Percentiles rank a stretch among this genome's conserved stretches.
These are phyloP conservation scores for Pangasius djambal DNA, from an alignment of 2,797 vertebrate species.

Conservation along the genomic window DNA sequence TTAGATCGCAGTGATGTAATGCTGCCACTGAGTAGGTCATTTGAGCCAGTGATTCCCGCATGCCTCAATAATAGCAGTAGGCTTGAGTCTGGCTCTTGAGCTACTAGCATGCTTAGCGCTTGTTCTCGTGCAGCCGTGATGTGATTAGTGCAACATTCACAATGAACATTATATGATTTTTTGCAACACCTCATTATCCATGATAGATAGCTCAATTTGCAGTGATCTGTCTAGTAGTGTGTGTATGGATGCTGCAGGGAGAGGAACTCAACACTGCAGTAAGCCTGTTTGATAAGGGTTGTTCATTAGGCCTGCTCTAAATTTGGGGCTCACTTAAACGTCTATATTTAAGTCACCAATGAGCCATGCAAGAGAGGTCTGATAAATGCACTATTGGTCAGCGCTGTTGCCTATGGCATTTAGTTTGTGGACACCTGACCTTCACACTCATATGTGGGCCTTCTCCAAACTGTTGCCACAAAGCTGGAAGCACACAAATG, in stretches of 20 bases:
- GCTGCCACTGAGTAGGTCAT: neutral
- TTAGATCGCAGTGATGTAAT: neutral
- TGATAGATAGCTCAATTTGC: conserved; percentile 13
- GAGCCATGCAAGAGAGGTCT: neutral
- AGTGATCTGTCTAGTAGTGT: conserved; percentile 11
- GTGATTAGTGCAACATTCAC: neutral
- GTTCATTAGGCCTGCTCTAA: conserved; percentile 22
- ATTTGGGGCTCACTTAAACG: conserved; percentile 8
- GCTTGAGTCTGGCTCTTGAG: neutral
- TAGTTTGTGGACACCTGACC: too few species aligned
- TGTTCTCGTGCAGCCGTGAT: neutral
- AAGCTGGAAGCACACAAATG: neutral
- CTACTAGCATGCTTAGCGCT: neutral
- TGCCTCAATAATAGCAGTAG: neutral
- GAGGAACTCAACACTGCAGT: neutral
- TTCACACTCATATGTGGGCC: too few species aligned
- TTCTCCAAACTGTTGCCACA: too few species aligned
- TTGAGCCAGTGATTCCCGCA: neutral
- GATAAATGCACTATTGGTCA: neutral
- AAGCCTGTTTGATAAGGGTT: conserved; percentile 8
- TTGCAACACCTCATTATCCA: conserved; percentile 26
- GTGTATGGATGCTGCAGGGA: conserved; percentile 9
- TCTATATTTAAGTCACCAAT: neutral
- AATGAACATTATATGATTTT: neutral
- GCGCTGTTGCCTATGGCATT: neutral